Evolutionary conservation across 2,113 vertebrate genomes (phyloP).

Genomic region (Oriolus oriolus): DNA sequence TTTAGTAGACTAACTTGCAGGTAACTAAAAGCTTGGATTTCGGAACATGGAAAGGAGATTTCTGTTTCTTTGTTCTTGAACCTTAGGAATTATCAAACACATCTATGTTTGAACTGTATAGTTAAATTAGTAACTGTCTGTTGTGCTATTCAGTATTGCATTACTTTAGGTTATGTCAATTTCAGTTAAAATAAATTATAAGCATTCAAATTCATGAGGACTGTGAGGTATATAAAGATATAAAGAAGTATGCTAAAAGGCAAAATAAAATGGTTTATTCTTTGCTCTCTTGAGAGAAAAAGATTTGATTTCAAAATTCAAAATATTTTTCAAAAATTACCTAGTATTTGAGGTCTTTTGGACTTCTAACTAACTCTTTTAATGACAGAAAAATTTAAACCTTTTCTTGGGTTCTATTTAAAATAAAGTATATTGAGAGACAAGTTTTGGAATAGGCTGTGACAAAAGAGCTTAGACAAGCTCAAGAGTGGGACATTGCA

Average conservation of each 20-base stretch:
- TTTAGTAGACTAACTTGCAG: background rate
- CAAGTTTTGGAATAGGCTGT: background rate
- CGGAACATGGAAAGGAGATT: background rate
- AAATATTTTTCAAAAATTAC: background rate
- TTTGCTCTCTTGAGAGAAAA: background rate
- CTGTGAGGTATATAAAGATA: background rate
- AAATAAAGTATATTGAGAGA: background rate
- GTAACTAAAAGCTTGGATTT: background rate
- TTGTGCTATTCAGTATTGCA: background rate
- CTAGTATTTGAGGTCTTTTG: background rate
- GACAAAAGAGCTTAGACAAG: background rate
- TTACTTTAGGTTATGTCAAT: background rate
- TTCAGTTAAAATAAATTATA: background rate
- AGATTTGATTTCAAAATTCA: background rate
- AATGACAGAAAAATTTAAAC: background rate
- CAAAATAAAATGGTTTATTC: background rate
- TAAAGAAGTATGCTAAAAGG: background rate
- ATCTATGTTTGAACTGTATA: background rate
- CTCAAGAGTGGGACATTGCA: background rate
- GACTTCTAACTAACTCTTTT: background rate
- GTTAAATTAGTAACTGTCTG: background rate
- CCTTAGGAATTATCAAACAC: background rate
- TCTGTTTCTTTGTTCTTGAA: background rate
- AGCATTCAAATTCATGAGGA: background rate
- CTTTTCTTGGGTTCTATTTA: background rate